Conservation (phyloP, 2,888 invertebrate genomes). For the Phengaris arion region DNA sequence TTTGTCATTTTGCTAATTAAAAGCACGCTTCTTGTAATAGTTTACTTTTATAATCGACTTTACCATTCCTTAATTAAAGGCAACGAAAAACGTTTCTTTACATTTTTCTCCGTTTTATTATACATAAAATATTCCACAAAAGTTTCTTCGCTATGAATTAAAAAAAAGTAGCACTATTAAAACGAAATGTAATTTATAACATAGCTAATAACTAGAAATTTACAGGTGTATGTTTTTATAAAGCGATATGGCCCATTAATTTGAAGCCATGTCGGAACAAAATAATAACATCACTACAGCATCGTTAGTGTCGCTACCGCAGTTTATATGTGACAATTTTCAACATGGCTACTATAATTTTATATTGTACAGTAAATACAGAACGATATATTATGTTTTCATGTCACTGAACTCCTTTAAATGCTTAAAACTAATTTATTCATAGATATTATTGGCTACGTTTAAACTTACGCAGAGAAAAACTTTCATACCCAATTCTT, state of each 20-base stretch:
- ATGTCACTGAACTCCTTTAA: not conserved
- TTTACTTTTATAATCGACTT: not conserved
- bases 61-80: not conserved
- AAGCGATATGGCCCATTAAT: constrained; percentile 4
- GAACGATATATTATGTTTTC: constrained; percentile 4
- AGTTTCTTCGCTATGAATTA: not conserved
- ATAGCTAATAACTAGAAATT: not conserved
- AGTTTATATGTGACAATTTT: not conserved
- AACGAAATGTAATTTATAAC: not conserved
- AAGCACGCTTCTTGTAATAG: not conserved
- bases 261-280: not conserved
- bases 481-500: not conserved
- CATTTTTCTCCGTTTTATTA: not conserved
- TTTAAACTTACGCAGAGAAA: not conserved
- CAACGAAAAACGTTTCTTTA: not conserved
- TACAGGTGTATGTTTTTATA: constrained; percentile 12
- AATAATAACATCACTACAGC: not conserved
- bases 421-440: not conserved
- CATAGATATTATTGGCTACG: no score
- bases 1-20: constrained; percentile 12
- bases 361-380: not conserved
- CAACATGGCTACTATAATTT: not conserved
- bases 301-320: not conserved
- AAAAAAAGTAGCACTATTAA: not conserved
- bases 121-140: not conserved